phyloP scores from a whole-genome alignment of 2,888 invertebrate species.

The Hipparchia sbordonii region DNA sequence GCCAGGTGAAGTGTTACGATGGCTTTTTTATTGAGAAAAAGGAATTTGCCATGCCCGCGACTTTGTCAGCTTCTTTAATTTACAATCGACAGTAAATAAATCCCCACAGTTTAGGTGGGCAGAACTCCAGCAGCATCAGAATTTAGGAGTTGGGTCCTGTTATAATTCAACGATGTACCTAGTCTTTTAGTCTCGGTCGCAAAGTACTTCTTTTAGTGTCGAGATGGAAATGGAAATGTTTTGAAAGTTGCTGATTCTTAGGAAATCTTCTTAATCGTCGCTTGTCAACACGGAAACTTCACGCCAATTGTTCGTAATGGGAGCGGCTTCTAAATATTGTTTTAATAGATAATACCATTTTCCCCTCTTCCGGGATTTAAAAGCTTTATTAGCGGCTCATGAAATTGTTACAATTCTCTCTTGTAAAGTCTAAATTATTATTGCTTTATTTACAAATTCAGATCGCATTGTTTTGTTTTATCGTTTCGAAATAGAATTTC shows the following conservation, averaged over 20 bases:
- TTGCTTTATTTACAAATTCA: slow-evolving; percentile 14
- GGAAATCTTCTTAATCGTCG: slow-evolving; percentile 17
- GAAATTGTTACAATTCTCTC: not conserved
- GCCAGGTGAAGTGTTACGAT: too few relatives aligned
- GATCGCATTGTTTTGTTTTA: slow-evolving; percentile 12
- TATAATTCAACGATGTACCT: not conserved
- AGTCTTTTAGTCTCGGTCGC: too few relatives aligned
- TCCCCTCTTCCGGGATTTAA: slow-evolving; percentile 20
- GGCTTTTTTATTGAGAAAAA: too few relatives aligned
- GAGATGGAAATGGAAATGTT: too few relatives aligned
- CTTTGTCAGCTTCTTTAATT: too few relatives aligned
- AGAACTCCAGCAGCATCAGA: too few relatives aligned
- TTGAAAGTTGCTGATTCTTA: slow-evolving; percentile 1
- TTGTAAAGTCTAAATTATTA: slow-evolving; percentile 15
- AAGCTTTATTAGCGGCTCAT: slow-evolving; percentile 18
- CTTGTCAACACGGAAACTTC: slow-evolving; percentile 26
- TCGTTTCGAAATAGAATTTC: slow-evolving; percentile 12
- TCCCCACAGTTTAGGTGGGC: too few relatives aligned
- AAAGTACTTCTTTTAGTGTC: too few relatives aligned
- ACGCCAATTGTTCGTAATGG: slow-evolving; percentile 29
- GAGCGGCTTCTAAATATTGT: slow-evolving; percentile 23
- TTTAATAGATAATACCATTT: slow-evolving; percentile 20
- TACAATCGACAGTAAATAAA: too few relatives aligned
- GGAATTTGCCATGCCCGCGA: too few relatives aligned
- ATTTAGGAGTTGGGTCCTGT: too few relatives aligned